Evolutionary conservation across 2,113 vertebrate species (phyloP), one percentile per base, ranked within the genome.

Genomic region (Cynoglossus semilaevis): DNA sequence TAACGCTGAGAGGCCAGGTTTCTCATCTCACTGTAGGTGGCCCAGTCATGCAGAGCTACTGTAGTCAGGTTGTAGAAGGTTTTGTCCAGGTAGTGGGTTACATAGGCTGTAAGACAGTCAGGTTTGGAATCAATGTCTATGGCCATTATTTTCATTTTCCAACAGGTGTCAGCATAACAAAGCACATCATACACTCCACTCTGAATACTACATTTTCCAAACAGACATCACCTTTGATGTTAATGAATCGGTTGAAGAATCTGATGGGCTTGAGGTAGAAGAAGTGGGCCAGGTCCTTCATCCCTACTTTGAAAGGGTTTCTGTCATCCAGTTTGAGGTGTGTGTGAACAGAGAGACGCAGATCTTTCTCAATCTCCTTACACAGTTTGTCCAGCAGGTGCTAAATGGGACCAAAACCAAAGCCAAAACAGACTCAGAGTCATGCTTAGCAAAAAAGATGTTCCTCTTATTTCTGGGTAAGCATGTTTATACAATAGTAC

Each of bases 31-130:
- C 97, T 99, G 76, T 99, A 99, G 9, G 97, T 99, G 78, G 97
- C 97, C 97, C 96, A 99, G 82, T 99, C 97, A 9, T 99, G 97
- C 59, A 99, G 93, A 67, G 97, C 97, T 16, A 99, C 97, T 0
- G 97, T 99, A 0, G 96, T 99, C 59, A 99, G 85, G 77, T 99
- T 99, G 88, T 99, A 99, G 89, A 99, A 99, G 0, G 95, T 99
- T 90, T 97, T 98, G 73, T 99, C 97, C 87, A 99, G 85, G 74
- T 99, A 99, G 77, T 99, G 97, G 18, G 96, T 99, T 71, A 99
- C 96, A 29, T 96, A 94, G 47, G 94, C 97, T 99, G 86, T 34
- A 55, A 35, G 29, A 15, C 59, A 19, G 58, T 40, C 13, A 51
- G 37, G 15, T 42, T 15, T 6, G 4, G 11, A 12, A 41, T 41